Conservation (phyloP, 2,888 invertebrate species). For the Oithona nana region DNA sequence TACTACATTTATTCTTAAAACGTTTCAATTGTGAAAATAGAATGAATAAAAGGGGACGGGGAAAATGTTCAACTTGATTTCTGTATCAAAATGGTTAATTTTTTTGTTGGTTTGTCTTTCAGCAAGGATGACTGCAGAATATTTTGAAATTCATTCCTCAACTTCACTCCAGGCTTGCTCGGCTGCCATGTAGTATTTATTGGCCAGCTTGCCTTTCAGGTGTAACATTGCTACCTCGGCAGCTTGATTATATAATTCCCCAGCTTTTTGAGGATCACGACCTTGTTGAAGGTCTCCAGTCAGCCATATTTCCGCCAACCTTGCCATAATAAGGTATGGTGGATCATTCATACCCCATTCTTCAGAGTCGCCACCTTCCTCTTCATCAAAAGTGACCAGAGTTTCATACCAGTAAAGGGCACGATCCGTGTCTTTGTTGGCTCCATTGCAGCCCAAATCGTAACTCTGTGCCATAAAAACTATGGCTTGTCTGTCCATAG, state of each 20-base stretch:
- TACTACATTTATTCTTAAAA: no score
- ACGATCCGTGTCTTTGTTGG: slow-evolving; percentile 26
- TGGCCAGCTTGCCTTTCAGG: slow-evolving; percentile 37
- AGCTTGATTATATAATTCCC: slow-evolving; percentile 33
- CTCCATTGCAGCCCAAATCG: slow-evolving; percentile 30
- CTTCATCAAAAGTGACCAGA: slow-evolving; percentile 25
- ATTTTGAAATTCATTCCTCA: slow-evolving; percentile 18
- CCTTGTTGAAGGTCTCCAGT: slow-evolving; percentile 30
- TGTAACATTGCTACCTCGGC: slow-evolving; percentile 35
- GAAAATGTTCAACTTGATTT: no score
- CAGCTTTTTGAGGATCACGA: slow-evolving; percentile 30
- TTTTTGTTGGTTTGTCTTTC: background rate
- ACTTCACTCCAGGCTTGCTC: slow-evolving; percentile 29
- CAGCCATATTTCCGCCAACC: slow-evolving; percentile 32
- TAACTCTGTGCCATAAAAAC: slow-evolving; percentile 33
- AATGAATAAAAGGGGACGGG: no score
- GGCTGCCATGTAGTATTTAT: slow-evolving; percentile 32
- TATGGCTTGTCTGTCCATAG: slow-evolving; percentile 34
- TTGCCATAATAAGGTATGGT: slow-evolving; percentile 29
- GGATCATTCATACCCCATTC: slow-evolving; percentile 28
- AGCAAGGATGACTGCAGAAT: background rate
- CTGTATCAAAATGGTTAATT: background rate
- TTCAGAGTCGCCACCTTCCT: slow-evolving; percentile 26
- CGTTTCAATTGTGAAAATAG: no score
- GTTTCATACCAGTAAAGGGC: slow-evolving; percentile 30